phyloP scores from a whole-genome alignment of 2,888 invertebrate genomes.

The Epicampocera succincta region DNA sequence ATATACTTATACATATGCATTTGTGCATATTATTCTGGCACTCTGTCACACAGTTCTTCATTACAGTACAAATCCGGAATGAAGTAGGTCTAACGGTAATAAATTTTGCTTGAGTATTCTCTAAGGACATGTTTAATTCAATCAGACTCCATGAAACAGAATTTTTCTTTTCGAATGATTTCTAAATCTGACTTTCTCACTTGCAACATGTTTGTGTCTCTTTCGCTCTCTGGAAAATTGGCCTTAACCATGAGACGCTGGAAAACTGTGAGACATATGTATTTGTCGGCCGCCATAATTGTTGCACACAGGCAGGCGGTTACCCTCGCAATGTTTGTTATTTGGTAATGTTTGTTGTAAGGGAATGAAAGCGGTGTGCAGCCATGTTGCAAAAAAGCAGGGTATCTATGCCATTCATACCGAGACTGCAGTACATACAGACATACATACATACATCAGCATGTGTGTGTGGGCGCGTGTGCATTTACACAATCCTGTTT shows the following conservation, averaged over 20 bases:
- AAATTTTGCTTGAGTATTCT: conserved; percentile 20
- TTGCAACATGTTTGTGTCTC: conserved; percentile 7
- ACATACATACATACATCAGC: too few species aligned
- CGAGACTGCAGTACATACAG: neutral
- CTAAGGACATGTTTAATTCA: conserved; percentile 29
- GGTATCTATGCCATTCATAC: too few species aligned
- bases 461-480: too few species aligned
- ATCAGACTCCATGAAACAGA: conserved; percentile 27
- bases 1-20: too few species aligned
- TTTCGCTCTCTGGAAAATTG: conserved; percentile 31
- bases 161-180: neutral
- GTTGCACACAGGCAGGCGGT: conserved; percentile 24
- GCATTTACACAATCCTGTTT: neutral
- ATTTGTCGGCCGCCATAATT: conserved; percentile 56
- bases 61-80: conserved; percentile 8
- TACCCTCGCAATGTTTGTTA: neutral
- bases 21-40: conserved; percentile 44
- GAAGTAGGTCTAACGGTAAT: conserved; percentile 35
- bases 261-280: conserved; percentile 30
- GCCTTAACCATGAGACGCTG: conserved; percentile 39
- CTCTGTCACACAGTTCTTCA: conserved; percentile 38
- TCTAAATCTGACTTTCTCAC: neutral
- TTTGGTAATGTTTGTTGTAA: conserved; percentile 4
- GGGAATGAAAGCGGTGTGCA: neutral
- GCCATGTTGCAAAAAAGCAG: conserved; percentile 41